Conservation (phyloP, 2,888 invertebrate species). For the Drosophila meridionalis region DNA sequence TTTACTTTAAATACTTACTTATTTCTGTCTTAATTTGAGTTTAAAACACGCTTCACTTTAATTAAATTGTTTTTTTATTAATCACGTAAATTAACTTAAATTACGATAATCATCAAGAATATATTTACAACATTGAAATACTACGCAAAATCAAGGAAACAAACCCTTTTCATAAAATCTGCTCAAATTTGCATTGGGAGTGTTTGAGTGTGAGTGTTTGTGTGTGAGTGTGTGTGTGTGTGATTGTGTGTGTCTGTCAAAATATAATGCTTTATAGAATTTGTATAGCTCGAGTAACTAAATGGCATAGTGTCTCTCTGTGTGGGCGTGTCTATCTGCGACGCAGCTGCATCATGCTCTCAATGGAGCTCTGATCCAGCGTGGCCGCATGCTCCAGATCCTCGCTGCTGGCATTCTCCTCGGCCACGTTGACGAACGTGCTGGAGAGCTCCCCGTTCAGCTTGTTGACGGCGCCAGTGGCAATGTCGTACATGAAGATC, state of each 20-base stretch:
- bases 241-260: constrained; percentile 25
- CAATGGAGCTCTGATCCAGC: constrained; percentile 81
- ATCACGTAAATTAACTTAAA: constrained; percentile 77
- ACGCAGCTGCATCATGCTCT: constrained; percentile 82
- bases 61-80: constrained; percentile 42
- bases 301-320: constrained; percentile 65
- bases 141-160: constrained; percentile 61
- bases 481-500: constrained; percentile 94
- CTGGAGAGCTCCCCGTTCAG: constrained; percentile 92
- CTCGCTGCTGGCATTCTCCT: constrained; percentile 91
- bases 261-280: constrained; percentile 14
- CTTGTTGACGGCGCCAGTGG: constrained; percentile 90
- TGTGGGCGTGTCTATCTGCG: constrained; percentile 56
- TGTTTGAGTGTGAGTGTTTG: constrained; percentile 13
- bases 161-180: constrained; percentile 31
- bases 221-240: constrained; percentile 16
- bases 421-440: constrained; percentile 94
- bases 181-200: background rate
- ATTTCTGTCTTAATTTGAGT: background rate
- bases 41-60: background rate
- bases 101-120: constrained; percentile 74
- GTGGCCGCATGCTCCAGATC: constrained; percentile 87
- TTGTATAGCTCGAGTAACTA: constrained; percentile 63
- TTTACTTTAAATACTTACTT: background rate
- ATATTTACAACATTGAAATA: constrained; percentile 80